Evolutionary conservation across 2,113 vertebrate genomes (phyloP).

Genomic region (Oenanthe melanoleuca): DNA sequence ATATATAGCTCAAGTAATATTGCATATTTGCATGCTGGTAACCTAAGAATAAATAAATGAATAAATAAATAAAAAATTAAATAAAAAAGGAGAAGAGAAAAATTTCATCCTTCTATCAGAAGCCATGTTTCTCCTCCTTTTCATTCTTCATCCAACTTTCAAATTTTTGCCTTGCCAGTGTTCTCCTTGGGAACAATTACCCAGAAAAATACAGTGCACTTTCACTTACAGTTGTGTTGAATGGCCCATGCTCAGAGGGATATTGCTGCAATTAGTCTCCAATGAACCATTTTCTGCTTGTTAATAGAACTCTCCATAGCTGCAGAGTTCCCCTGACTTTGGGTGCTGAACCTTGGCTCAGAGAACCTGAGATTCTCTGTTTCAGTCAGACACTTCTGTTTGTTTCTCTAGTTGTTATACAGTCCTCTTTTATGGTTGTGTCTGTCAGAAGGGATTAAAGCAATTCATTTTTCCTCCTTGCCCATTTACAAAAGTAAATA

Average conservation of each 20-base stretch:
- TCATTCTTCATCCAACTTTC: fast-evolving
- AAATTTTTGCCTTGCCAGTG: neutral
- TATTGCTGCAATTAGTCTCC: neutral
- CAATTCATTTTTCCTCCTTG: neutral
- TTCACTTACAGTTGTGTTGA: neutral
- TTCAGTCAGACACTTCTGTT: neutral
- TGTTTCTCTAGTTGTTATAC: neutral
- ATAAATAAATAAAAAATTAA: neutral
- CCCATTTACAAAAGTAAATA: neutral
- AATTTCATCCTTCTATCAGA: neutral
- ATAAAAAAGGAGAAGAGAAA: fast-evolving
- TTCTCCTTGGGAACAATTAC: neutral
- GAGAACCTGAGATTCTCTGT: neutral
- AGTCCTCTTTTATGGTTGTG: neutral
- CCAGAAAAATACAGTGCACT: neutral
- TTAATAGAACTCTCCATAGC: neutral
- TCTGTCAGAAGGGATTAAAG: neutral
- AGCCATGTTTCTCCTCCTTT: neutral
- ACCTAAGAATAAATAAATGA: neutral
- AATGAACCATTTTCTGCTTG: neutral
- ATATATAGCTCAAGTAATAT: neutral
- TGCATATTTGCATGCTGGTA: neutral
- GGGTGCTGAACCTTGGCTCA: neutral
- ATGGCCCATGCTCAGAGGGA: neutral
- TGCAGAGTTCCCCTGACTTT: neutral